Evolutionary conservation across 1,140 invertebrate species (phyloP).

Genomic region (Phthorimaea operculella): DNA sequence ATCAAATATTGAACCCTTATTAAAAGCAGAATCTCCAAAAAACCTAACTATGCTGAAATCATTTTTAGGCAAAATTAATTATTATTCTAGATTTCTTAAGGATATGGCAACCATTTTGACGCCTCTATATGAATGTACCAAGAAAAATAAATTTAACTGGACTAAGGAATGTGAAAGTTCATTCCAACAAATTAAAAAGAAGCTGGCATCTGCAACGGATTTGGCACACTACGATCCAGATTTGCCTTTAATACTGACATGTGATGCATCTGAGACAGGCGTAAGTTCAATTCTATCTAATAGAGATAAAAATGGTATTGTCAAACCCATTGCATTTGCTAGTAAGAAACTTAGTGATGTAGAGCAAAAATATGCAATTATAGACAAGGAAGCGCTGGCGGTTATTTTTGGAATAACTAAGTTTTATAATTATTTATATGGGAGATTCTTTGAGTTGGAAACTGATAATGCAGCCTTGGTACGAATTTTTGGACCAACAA

Average conservation of each 20-base stretch:
- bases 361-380: slow-evolving; percentile 4
- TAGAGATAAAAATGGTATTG: slow-evolving; percentile 9
- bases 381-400: slow-evolving; percentile 21
- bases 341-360: slow-evolving; percentile 11
- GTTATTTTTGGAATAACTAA: slow-evolving; percentile 26
- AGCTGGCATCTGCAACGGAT: slow-evolving; percentile 6
- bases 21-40: slow-evolving; percentile 10
- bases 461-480: slow-evolving; percentile 25
- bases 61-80: slow-evolving; percentile 21
- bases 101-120: slow-evolving; percentile 1
- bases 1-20: slow-evolving; percentile 18
- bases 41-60: slow-evolving; percentile 17
- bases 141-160: slow-evolving; percentile 12
- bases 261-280: slow-evolving; percentile 12
- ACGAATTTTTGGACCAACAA: slow-evolving; percentile 22
- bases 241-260: slow-evolving; percentile 11
- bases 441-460: slow-evolving; percentile 17
- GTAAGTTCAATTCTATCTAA: slow-evolving; percentile 9
- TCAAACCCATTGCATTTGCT: slow-evolving; percentile 11
- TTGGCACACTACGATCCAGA: slow-evolving; percentile 11
- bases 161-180: slow-evolving; percentile 8
- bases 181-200: slow-evolving; percentile 11
- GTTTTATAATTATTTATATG: slow-evolving; percentile 17
- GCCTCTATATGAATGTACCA: slow-evolving; percentile 11
- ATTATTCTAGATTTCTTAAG: slow-evolving; percentile 12